phyloP scores from a whole-genome alignment of 37 sponge, comb jelly and placozoan species.

The Aphrocallistes beatrix region DNA sequence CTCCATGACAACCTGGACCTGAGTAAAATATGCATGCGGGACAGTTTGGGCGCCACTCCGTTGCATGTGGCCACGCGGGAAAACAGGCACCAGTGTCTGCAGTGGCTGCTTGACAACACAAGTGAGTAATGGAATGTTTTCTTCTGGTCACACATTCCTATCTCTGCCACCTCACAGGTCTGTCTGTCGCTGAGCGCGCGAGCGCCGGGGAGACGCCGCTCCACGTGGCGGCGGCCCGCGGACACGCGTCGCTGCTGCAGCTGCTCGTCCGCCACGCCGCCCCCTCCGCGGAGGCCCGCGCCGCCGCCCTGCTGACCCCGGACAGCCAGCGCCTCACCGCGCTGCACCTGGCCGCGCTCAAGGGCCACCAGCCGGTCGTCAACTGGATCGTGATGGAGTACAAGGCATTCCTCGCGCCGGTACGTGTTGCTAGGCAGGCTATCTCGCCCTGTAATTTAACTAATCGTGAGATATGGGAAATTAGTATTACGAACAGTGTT shows the following conservation, averaged over 20 bases:
- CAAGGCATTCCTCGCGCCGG: background rate
- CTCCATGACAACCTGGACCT: background rate
- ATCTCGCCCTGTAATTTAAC: too few species aligned
- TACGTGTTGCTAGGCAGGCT: background rate
- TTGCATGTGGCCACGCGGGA: background rate
- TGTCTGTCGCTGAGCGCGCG: background rate
- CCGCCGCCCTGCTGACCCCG: background rate
- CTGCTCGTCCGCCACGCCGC: background rate
- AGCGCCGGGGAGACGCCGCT: background rate
- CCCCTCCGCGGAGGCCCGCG: background rate
- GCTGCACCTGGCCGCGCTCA: background rate
- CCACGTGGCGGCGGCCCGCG: constrained; percentile 3
- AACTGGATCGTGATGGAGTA: constrained; percentile 16
- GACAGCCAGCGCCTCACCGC: background rate
- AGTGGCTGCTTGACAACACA: background rate
- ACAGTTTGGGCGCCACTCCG: background rate
- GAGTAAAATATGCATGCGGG: background rate
- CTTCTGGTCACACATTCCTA: background rate
- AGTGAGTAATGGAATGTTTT: background rate
- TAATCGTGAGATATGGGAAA: too few species aligned
- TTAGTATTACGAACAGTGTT: too few species aligned
- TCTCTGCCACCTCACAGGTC: background rate
- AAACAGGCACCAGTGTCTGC: background rate
- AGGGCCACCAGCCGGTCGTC: background rate
- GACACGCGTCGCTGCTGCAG: background rate